phyloP scores from a whole-genome alignment of 2,888 invertebrate species.

The Phania funesta region DNA sequence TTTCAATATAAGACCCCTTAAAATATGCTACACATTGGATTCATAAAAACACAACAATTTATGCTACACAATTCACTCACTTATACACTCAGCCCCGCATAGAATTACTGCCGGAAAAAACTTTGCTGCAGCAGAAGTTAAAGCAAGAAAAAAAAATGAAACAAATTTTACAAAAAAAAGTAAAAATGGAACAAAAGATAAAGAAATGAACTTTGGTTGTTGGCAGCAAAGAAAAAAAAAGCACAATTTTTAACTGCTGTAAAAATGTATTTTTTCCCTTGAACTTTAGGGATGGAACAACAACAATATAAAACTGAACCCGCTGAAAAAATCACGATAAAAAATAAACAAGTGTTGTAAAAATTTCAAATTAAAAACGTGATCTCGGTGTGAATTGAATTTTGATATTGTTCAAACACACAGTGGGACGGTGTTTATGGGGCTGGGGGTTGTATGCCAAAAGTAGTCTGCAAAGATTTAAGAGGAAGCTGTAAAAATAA shows the following conservation, averaged over 20 bases:
- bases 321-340: slow-evolving; percentile 70
- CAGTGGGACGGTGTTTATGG: slow-evolving; percentile 4
- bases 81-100: not conserved
- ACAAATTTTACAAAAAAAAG: slow-evolving; percentile 38
- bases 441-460: not conserved
- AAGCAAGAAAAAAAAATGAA: slow-evolving; percentile 35
- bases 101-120: slow-evolving; percentile 17
- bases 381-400: slow-evolving; percentile 78
- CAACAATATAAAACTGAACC: slow-evolving; percentile 35
- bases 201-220: slow-evolving; percentile 31
- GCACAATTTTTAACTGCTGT: slow-evolving; percentile 17
- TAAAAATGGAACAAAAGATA: slow-evolving; percentile 9
- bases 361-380: slow-evolving; percentile 80
- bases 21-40: slow-evolving; percentile 27
- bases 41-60: slow-evolving; percentile 21
- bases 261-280: not conserved
- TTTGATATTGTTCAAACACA: slow-evolving; percentile 60
- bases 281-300: slow-evolving; percentile 42
- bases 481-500: slow-evolving; percentile 45
- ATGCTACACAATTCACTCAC: slow-evolving; percentile 18
- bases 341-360: slow-evolving; percentile 78
- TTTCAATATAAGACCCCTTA: slow-evolving; percentile 49
- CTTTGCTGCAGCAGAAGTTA: not conserved
- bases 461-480: slow-evolving; percentile 41
- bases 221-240: slow-evolving; percentile 7